These are phyloP conservation scores for roundworm (Caenorhabditis elegans) DNA, from an alignment of 1,140 invertebrate genomes.

Conservation along the genomic window WBcel235 BX284605.5:20281501-20282000, in stretches of 20 bases:
- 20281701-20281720: constrained; percentile 32
- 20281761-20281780: constrained; percentile 21
- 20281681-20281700: background rate
- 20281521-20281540: background rate
- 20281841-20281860: too few species aligned
- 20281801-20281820: constrained; percentile 35
- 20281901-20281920: too few species aligned
- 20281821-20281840: background rate
- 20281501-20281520: too few species aligned
- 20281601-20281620: background rate
- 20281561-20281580: background rate
- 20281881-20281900: too few species aligned
- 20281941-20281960: too few species aligned
- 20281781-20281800: background rate
- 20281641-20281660: constrained; percentile 32
- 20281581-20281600: background rate
- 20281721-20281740: background rate
- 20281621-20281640: background rate
- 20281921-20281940: too few species aligned
- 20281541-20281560: background rate
- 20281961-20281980: too few species aligned
- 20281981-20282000: too few species aligned
- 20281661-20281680: background rate
- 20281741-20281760: constrained; percentile 36
- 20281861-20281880: too few species aligned